phyloP scores from a whole-genome alignment of 2,888 invertebrate species.

The Alloplasta piceator region DNA sequence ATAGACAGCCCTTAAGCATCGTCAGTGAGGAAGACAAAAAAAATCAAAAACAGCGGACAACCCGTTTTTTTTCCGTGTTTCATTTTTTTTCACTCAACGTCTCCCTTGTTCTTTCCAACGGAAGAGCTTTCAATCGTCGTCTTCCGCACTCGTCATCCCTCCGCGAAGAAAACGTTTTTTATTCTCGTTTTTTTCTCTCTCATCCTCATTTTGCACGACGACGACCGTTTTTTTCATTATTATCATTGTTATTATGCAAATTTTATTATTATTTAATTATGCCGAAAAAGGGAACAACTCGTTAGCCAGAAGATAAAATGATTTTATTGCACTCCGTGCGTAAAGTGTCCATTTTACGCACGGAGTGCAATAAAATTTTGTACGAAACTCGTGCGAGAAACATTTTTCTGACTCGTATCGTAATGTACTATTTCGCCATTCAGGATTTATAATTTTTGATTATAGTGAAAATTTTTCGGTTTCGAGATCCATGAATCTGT shows the following conservation, averaged over 20 bases:
- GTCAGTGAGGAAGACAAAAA: conserved; percentile 17
- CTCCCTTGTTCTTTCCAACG: conserved; percentile 59
- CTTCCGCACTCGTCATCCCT: conserved; percentile 20
- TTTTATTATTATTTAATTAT: no score
- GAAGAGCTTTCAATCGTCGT: conserved; percentile 35
- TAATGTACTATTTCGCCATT: no score
- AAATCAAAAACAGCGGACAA: conserved; percentile 53
- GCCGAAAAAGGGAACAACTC: no score
- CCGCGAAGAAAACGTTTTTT: conserved; percentile 37
- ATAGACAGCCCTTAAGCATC: conserved; percentile 11
- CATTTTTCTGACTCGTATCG: no score
- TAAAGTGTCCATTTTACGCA: no score
- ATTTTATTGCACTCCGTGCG: no score
- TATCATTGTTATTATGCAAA: not conserved
- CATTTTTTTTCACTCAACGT: conserved; percentile 43
- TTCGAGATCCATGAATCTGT: no score
- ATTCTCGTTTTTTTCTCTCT: conserved; percentile 53
- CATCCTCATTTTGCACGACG: not conserved
- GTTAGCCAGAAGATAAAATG: no score
- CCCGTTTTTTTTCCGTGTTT: conserved; percentile 57
- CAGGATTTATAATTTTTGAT: no score
- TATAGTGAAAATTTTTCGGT: no score
- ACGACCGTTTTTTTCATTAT: conserved; percentile 17
- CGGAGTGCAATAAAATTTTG: no score
- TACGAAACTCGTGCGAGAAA: no score